These are phyloP conservation scores for Channa maculata DNA, from an alignment of 2,113 vertebrate species.

Conservation along the genomic window DNA sequence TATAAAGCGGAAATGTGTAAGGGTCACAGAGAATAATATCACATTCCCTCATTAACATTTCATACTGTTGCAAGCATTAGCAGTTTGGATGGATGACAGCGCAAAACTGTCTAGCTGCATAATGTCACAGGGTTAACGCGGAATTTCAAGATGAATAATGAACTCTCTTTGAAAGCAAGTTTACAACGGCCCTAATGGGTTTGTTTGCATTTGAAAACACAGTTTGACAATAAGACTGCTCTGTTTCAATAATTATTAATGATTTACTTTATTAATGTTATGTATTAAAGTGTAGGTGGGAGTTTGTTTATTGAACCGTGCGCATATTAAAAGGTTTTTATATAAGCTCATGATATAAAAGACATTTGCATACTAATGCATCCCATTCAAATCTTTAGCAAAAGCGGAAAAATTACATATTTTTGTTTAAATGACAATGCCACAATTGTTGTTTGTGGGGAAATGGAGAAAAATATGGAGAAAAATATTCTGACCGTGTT, in stretches of 20 bases:
- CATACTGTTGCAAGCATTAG: conserved; percentile 32
- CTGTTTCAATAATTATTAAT: neutral
- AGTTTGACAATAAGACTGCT: neutral
- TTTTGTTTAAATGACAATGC: neutral
- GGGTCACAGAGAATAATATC: conserved; percentile 53
- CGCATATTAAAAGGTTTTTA: neutral
- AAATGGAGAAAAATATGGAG: neutral
- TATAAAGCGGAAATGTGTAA: conserved; percentile 24
- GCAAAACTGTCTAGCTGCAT: conserved; percentile 40
- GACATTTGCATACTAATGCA: neutral
- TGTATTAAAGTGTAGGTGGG: neutral
- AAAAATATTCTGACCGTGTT: neutral
- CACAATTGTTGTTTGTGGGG: neutral
- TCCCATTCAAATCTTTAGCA: neutral
- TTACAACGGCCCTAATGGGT: neutral
- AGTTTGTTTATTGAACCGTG: neutral
- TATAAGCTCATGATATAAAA: neutral
- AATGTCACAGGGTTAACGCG: conserved; percentile 30
- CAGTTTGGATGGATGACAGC: conserved; percentile 42
- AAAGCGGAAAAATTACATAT: neutral
- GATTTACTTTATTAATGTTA: neutral
- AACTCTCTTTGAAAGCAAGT: conserved; percentile 18
- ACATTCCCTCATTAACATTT: conserved; percentile 59
- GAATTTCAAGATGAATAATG: conserved; percentile 33
- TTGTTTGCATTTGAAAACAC: conserved; percentile 11